phyloP scores from a whole-genome alignment of 1,140 invertebrate genomes.

The Rhysida immarginata region DNA sequence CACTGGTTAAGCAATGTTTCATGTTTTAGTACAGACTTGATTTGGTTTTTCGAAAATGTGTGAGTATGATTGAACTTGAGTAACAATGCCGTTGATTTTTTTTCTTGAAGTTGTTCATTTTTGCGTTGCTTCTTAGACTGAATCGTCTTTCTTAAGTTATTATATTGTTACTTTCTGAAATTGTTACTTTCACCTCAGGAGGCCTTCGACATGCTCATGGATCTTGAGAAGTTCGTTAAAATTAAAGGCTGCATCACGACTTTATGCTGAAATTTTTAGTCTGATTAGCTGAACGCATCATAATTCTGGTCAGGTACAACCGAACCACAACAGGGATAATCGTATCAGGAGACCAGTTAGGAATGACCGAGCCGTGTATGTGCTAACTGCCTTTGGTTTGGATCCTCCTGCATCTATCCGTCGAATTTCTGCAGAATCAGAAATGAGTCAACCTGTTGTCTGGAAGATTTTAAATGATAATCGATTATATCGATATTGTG shows the following conservation, averaged over 20 bases:
- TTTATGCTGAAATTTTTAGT: background rate
- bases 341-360: background rate
- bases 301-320: background rate
- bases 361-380: background rate
- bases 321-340: background rate
- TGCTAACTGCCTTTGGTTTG: background rate
- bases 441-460: background rate
- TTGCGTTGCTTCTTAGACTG: too few relatives aligned
- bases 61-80: too few relatives aligned
- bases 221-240: background rate
- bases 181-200: background rate
- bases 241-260: background rate
- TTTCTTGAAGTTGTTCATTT: too few relatives aligned
- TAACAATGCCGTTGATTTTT: too few relatives aligned
- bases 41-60: too few relatives aligned
- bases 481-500: background rate
- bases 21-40: too few relatives aligned
- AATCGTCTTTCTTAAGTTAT: too few relatives aligned
- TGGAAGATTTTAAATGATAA: background rate
- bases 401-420: background rate
- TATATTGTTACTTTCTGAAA: too few relatives aligned
- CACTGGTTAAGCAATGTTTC: too few relatives aligned
- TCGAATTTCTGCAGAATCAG: background rate
- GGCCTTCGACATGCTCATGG: background rate
- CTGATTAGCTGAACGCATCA: background rate